A percentile compares a stretch with the other conserved stretches of the same genome.
phyloP scores from a whole-genome alignment of 2,797 vertebrate species.

The Threskiornis aethiopicus region DNA sequence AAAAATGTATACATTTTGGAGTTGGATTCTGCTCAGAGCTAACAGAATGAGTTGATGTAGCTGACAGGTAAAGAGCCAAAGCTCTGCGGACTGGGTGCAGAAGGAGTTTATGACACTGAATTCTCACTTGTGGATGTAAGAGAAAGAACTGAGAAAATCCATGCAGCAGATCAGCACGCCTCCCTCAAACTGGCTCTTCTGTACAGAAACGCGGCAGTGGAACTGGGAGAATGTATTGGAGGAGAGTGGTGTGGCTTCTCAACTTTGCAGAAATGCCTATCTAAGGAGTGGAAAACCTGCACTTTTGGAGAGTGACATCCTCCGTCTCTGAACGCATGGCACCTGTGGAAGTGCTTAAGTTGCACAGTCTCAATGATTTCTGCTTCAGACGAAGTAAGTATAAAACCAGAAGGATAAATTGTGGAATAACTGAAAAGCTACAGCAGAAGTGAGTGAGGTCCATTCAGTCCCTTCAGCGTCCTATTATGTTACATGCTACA shows the following conservation, averaged over 20 bases:
- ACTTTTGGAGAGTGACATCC: neutral
- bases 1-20: neutral
- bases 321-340: neutral
- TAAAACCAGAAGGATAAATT: neutral
- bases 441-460: neutral
- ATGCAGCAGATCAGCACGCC: neutral
- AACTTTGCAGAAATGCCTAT: neutral
- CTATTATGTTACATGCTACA: neutral
- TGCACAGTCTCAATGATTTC: neutral
- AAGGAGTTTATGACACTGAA: neutral
- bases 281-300: neutral
- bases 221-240: neutral
- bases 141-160: neutral
- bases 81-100: neutral
- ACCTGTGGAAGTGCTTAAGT: neutral
- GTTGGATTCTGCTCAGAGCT: neutral
- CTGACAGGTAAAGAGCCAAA: neutral
- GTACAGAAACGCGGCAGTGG: fast-evolving
- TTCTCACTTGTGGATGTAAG: neutral
- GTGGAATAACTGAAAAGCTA: neutral
- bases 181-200: neutral
- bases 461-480: neutral
- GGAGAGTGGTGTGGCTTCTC: neutral
- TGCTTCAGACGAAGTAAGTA: neutral
- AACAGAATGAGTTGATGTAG: neutral